Conservation (phyloP, 2,797 vertebrate species). For the Melanotaenia maccullochi region DNA sequence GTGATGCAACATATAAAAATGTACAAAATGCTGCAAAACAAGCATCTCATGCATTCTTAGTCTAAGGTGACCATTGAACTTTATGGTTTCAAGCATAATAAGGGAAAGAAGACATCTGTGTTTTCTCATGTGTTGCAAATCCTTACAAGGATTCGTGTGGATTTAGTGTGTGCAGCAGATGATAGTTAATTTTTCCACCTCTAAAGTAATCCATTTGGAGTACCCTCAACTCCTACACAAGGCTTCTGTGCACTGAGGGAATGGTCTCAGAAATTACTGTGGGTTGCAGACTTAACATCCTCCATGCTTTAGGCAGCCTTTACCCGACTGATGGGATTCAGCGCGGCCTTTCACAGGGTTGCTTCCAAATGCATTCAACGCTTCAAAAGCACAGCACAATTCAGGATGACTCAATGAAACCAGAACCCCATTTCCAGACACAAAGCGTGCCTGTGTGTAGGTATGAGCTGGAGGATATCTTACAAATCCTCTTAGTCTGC, state of each 20-base stretch:
- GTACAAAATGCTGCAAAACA: too few relatives aligned
- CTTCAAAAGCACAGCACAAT: slow-evolving; percentile 53
- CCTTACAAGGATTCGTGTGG: slow-evolving; percentile 58
- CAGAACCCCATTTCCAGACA: slow-evolving; percentile 23
- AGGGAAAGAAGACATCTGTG: slow-evolving; percentile 39
- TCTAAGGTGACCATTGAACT: slow-evolving; percentile 37
- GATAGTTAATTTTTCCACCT: slow-evolving; percentile 55
- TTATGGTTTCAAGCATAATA: slow-evolving; percentile 13
- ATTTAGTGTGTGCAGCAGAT: slow-evolving; percentile 54
- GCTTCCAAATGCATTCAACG: slow-evolving; percentile 65
- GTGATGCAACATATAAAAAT: slow-evolving; percentile 36
- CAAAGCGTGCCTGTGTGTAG: slow-evolving; percentile 21
- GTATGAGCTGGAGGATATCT: slow-evolving; percentile 43
- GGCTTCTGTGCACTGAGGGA: slow-evolving; percentile 59
- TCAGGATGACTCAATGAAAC: slow-evolving; percentile 47
- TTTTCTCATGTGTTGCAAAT: slow-evolving; percentile 57
- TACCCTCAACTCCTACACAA: slow-evolving; percentile 60
- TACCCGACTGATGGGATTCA: slow-evolving; percentile 55
- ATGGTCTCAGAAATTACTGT: slow-evolving; percentile 73
- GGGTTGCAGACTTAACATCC: slow-evolving; percentile 72
- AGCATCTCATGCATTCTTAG: neutral
- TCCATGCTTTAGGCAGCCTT: slow-evolving; percentile 62
- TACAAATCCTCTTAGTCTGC: slow-evolving; percentile 66
- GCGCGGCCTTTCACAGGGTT: slow-evolving; percentile 58
- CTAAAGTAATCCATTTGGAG: slow-evolving; percentile 62